Base-by-base conservation (phyloP, 2,888 invertebrate genomes). In the Heliconius erato region DNA sequence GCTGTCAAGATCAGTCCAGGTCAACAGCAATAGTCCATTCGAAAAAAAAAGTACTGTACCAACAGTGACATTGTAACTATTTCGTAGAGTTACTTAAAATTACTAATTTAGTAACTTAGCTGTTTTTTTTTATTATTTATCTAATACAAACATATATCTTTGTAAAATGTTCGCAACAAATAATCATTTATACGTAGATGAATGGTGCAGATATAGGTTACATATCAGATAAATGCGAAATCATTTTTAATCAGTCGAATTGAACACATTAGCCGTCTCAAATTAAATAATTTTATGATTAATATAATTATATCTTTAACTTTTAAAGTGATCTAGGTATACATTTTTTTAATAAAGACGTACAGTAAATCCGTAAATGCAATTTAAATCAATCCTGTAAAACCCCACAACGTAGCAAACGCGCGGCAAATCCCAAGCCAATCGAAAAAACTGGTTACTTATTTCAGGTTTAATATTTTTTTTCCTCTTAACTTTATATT, bases 351-450 rank as follows among this genome's bases (percentile, higher is more conserved):
- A 35, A 9, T 40, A 40, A 63, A 63, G n/a, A n/a, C 1, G n/a
- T n/a, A 9, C n/a, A n/a, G n/a, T 12, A n/a, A 9, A 63, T n/a
- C n/a, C 63, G n/a, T 63, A n/a, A 63, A 63, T 11, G n/a, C 1
- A 63, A n/a, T n/a, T 3, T n/a, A 63, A n/a, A 63, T 4, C n/a
- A 23, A 11, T 76, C 54, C 35, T 68, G 35, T 44, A 78, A 78
- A 67, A 67, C 16, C 77, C 67, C 65, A 72, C 65, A 49, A 68
- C n/a, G 74, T 32, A 44, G 49, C 40, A 69, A 78, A 26, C 44
- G 59, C 12, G 26, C 65, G 83, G 69, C 79, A 83, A 81, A 74
- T 14, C 81, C 74, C 76, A 71, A 71, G 69, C 59, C 68, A n/a
- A 12, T 63, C 28, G 32, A 72, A 74, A 72, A 68, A 63, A 28